A percentile compares a stretch with the other conserved stretches of the same genome.
Conservation (phyloP, 2,113 vertebrate species). For the Mastomys natalensis region DNA sequence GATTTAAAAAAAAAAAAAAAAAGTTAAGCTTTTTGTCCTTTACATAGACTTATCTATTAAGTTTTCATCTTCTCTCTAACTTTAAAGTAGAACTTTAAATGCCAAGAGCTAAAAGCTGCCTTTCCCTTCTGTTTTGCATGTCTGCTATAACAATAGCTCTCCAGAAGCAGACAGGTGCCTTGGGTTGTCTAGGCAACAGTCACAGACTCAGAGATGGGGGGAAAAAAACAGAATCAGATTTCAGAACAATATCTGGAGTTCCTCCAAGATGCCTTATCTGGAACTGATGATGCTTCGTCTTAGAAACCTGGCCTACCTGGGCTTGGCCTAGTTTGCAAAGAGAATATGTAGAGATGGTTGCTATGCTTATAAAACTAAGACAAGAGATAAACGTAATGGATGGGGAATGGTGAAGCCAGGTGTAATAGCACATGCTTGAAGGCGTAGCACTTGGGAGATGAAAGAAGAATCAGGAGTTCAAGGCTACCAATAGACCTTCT, state of each 20-base stretch:
- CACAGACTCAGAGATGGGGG: neutral
- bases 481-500: neutral
- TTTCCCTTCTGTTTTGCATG: neutral
- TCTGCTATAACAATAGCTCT: neutral
- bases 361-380: neutral
- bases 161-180: neutral
- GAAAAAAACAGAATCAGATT: neutral
- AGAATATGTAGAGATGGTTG: neutral
- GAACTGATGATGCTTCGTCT: neutral
- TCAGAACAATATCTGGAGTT: conserved; percentile 37
- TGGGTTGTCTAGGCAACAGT: neutral
- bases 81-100: neutral
- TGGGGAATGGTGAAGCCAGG: neutral
- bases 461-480: neutral
- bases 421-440: neutral
- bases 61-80: neutral
- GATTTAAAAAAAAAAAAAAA: conserved; percentile 21
- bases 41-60: conserved; percentile 9
- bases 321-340: neutral
- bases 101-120: neutral
- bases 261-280: neutral
- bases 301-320: neutral
- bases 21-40: conserved; percentile 1
- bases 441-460: neutral
- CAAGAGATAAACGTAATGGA: neutral